Evolutionary conservation across 2,888 invertebrate species (phyloP).

Genomic region (Tenthredo scrophulariae): DNA sequence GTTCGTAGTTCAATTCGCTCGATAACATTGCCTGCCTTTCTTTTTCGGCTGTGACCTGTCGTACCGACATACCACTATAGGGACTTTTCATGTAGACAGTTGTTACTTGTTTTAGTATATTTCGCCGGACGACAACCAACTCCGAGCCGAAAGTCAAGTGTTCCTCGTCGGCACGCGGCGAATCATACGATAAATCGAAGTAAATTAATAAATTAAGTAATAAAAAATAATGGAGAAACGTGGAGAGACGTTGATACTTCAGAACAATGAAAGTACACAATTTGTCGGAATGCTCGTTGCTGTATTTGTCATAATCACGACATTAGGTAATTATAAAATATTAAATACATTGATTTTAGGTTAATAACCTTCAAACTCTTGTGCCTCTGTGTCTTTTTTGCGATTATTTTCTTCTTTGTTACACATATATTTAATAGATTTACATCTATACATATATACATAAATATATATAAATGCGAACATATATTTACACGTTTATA

Average conservation of each 20-base stretch:
- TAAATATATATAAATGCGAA: background rate
- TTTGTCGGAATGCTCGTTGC: conserved; percentile 72
- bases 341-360: conserved; percentile 56
- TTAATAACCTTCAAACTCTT: conserved; percentile 53
- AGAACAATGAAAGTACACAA: conserved; percentile 66
- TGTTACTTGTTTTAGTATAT: background rate
- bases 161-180: conserved; percentile 26
- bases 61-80: background rate
- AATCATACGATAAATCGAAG: background rate
- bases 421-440: background rate
- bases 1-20: background rate
- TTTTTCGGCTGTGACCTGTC: background rate
- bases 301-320: conserved; percentile 72
- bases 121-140: background rate
- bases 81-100: background rate
- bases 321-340: conserved; percentile 72
- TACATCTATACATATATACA: conserved; percentile 1
- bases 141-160: background rate
- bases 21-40: background rate
- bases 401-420: background rate
- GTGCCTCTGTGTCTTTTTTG: background rate
- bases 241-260: conserved; percentile 61
- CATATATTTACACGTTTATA: background rate
- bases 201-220: background rate
- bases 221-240: conserved; percentile 68